Conservation (phyloP, 2,888 invertebrate species). For the Agrochola macilenta region DNA sequence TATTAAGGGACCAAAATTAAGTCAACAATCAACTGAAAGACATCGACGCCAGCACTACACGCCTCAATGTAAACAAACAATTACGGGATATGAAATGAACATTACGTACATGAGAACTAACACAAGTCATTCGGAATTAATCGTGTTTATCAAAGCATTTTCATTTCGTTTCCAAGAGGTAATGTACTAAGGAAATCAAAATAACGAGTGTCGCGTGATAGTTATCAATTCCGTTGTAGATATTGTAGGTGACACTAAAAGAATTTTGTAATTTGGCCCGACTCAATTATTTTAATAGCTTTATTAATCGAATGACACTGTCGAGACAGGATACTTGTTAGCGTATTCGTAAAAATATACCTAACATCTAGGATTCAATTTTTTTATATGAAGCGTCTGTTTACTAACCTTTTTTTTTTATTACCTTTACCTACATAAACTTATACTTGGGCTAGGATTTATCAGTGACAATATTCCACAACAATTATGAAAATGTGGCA, state of each 20-base stretch:
- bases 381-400: neutral
- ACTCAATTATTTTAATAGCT: constrained; percentile 74
- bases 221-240: constrained; percentile 73
- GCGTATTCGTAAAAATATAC: constrained; percentile 13
- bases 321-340: constrained; percentile 37
- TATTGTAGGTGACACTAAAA: constrained; percentile 72
- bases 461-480: no score
- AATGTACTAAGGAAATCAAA: constrained; percentile 85
- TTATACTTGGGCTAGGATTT: no score
- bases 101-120: constrained; percentile 69
- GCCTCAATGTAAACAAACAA: constrained; percentile 75
- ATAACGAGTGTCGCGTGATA: constrained; percentile 85
- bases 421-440: neutral
- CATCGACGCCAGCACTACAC: constrained; percentile 44
- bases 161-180: constrained; percentile 80
- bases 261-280: constrained; percentile 78
- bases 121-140: constrained; percentile 80
- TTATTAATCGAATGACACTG: constrained; percentile 64
- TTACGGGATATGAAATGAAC: constrained; percentile 74
- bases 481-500: no score
- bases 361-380: constrained; percentile 19
- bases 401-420: neutral
- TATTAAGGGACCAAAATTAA: constrained; percentile 45
- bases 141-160: constrained; percentile 81
- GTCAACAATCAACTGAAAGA: constrained; percentile 61